Evolutionary conservation across 2,113 vertebrate genomes (phyloP).

Genomic region (Marcusenius ussheri): DNA sequence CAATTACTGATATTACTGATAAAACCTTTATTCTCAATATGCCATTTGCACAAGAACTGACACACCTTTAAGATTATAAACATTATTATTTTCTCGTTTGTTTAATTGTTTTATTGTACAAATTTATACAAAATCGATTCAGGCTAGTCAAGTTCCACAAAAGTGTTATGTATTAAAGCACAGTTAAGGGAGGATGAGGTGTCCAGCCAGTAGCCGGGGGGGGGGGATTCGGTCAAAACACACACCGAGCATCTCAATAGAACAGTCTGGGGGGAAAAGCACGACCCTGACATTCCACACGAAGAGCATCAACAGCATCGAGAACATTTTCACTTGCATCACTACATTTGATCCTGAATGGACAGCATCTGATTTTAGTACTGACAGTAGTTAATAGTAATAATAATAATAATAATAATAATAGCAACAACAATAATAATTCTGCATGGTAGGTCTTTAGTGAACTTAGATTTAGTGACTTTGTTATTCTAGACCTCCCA

Average conservation of each 20-base stretch:
- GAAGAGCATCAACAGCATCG: constrained; percentile 53
- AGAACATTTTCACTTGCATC: constrained; percentile 54
- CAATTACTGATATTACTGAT: constrained; percentile 61
- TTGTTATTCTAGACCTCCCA: not conserved
- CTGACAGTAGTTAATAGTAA: constrained; percentile 29
- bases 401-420: constrained; percentile 20
- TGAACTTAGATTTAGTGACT: not conserved
- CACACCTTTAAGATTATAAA: constrained; percentile 82
- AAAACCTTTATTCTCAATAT: constrained; percentile 93
- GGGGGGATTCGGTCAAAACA: constrained; percentile 36
- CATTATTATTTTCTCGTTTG: constrained; percentile 50
- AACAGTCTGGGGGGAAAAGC: constrained; percentile 61
- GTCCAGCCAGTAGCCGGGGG: constrained; percentile 43
- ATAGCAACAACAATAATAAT: not conserved
- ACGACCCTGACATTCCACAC: constrained; percentile 65
- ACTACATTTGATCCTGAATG: constrained; percentile 51
- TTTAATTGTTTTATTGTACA: constrained; percentile 74
- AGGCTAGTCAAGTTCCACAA: constrained; percentile 73
- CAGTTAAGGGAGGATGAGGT: constrained; percentile 61
- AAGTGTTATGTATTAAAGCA: constrained; percentile 76
- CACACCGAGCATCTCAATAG: constrained; percentile 62
- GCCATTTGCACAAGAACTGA: constrained; percentile 86
- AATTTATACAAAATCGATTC: constrained; percentile 80
- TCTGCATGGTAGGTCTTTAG: not conserved
- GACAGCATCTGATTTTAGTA: constrained; percentile 59